Conservation (phyloP, 2,113 vertebrate species). For the Verasper variegatus region DNA sequence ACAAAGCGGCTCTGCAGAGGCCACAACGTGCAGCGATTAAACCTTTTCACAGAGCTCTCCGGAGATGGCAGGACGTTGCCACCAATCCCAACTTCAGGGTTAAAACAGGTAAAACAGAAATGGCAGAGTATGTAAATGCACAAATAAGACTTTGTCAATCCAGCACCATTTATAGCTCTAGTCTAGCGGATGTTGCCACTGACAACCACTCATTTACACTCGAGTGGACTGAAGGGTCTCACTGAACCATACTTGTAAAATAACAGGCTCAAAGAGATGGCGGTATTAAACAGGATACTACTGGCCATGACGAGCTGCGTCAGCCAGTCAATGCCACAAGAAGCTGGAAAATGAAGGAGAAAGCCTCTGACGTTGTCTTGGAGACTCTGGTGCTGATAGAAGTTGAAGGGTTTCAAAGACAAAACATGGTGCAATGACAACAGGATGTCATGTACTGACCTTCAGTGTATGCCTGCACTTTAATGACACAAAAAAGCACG, state of each 20-base stretch:
- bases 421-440: background rate
- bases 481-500: background rate
- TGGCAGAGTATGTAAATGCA: background rate
- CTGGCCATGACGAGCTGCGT: background rate
- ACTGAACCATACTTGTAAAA: slow-evolving; percentile 3
- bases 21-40: slow-evolving; percentile 29
- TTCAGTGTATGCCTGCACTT: background rate
- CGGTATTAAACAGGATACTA: slow-evolving; percentile 2
- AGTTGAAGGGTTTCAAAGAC: background rate
- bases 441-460: background rate
- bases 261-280: slow-evolving; percentile 18
- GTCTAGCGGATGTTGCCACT: slow-evolving; percentile 5
- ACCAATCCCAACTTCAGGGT: background rate
- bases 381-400: background rate
- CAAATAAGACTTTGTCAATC: background rate
- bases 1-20: slow-evolving; percentile 24
- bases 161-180: background rate
- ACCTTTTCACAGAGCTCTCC: slow-evolving; percentile 23
- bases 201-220: slow-evolving; percentile 23
- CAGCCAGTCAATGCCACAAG: slow-evolving; percentile 10
- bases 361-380: background rate
- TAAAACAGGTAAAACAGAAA: background rate
- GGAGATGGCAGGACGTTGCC: slow-evolving; percentile 4
- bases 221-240: background rate
- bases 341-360: background rate